Percentiles rank a stretch among this genome's conserved stretches.
These are phyloP conservation scores for Tragelaphus eurycerus DNA, from an alignment of 2,797 vertebrate species.

Conservation along the genomic window DNA sequence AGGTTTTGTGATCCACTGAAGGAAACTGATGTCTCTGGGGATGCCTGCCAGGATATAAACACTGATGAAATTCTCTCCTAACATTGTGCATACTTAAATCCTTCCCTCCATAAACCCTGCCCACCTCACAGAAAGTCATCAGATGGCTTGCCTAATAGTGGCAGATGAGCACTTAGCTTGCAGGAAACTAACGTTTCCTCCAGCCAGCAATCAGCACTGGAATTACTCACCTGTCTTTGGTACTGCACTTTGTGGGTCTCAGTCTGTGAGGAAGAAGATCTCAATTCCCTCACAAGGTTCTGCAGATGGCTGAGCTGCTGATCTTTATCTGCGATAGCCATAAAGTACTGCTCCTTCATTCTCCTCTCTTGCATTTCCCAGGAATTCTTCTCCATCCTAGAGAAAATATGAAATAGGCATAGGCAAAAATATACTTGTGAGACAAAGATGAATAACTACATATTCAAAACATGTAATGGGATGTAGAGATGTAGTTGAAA, in stretches of 20 bases:
- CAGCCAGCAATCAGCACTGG: not conserved
- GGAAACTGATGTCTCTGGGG: slow-evolving; percentile 56
- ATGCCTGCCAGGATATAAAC: slow-evolving; percentile 74
- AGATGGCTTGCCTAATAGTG: not conserved
- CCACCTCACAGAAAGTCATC: not conserved
- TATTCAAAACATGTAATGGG: not conserved
- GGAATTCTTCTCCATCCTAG: slow-evolving; percentile 87
- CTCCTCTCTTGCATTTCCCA: slow-evolving; percentile 88
- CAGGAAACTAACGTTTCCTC: not conserved
- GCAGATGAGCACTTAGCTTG: slow-evolving; percentile 16
- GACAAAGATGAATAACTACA: not conserved
- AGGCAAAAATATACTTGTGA: not conserved
- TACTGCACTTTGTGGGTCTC: slow-evolving; percentile 79
- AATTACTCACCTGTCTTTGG: slow-evolving; percentile 86
- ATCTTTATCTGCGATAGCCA: slow-evolving; percentile 90
- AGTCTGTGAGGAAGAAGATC: slow-evolving; percentile 46
- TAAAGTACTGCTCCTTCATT: slow-evolving; percentile 91
- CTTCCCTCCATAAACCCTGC: slow-evolving; percentile 17
- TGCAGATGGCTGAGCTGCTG: slow-evolving; percentile 87
- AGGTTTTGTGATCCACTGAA: slow-evolving; percentile 57
- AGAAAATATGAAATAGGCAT: not conserved
- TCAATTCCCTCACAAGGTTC: slow-evolving; percentile 84
- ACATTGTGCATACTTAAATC: not conserved
- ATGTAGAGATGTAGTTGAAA: not conserved
- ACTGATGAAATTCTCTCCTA: slow-evolving; percentile 57